phyloP scores from a whole-genome alignment of 1,140 invertebrate species.

The Saccostrea glomerata region DNA sequence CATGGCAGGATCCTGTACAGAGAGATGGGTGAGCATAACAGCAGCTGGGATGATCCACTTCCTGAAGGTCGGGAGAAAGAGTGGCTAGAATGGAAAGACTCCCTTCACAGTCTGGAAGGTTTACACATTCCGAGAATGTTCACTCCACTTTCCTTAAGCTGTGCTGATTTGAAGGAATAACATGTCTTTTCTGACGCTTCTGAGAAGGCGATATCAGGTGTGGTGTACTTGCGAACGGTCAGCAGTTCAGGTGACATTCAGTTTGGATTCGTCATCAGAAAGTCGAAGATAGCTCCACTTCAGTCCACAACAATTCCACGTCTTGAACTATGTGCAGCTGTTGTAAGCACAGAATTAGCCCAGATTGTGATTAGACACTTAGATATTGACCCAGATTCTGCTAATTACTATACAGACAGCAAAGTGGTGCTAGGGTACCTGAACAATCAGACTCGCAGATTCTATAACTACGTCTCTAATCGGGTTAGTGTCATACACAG shows the following conservation, averaged over 20 bases:
- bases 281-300: constrained; percentile 11
- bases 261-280: constrained; percentile 39
- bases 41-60: constrained; percentile 54
- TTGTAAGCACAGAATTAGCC: constrained; percentile 22
- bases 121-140: too few species aligned
- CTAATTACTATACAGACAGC: constrained; percentile 43
- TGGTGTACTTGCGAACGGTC: constrained; percentile 43
- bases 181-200: constrained; percentile 42
- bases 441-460: constrained; percentile 46
- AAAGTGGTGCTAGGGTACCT: constrained; percentile 48
- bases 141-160: not conserved
- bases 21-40: constrained; percentile 9
- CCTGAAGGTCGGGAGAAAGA: not conserved
- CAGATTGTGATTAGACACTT: not conserved
- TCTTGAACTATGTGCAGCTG: constrained; percentile 39
- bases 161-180: not conserved
- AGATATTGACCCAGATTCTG: constrained; percentile 29
- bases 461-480: constrained; percentile 47
- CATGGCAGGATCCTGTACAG: constrained; percentile 53
- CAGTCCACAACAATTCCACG: constrained; percentile 32
- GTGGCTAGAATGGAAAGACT: constrained; percentile 48
- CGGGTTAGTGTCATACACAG: constrained; percentile 5
- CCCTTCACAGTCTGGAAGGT: too few species aligned
- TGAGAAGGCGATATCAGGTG: constrained; percentile 45
- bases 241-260: constrained; percentile 13